Percentiles rank a stretch among this genome's conserved stretches.
phyloP scores from a whole-genome alignment of 53 echinoderm and acorn worm species.

The Apostichopus leukothele region DNA sequence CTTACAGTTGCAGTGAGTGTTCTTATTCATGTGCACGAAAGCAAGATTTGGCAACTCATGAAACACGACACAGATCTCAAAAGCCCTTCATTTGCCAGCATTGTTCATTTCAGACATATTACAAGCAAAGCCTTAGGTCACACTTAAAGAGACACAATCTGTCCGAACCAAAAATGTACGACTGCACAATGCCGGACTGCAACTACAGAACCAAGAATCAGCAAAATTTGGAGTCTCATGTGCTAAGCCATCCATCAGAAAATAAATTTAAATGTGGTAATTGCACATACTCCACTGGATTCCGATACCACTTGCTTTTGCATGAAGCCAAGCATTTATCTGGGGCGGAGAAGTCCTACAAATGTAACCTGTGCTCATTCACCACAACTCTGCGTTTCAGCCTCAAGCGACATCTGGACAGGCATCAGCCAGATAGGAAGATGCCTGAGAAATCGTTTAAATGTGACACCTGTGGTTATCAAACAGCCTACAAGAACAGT shows the following conservation, averaged over 20 bases:
- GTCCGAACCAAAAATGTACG: slow-evolving; percentile 39
- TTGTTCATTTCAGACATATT: slow-evolving; percentile 71
- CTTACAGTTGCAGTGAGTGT: slow-evolving; percentile 74
- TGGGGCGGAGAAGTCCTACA: slow-evolving; percentile 40
- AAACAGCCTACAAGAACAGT: slow-evolving; percentile 89
- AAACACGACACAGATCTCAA: slow-evolving; percentile 63
- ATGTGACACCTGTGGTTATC: slow-evolving; percentile 75
- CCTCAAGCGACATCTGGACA: slow-evolving; percentile 70
- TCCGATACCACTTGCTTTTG: slow-evolving; percentile 70
- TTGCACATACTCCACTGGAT: slow-evolving; percentile 78
- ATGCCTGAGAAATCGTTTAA: slow-evolving; percentile 70
- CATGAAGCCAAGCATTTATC: slow-evolving; percentile 64
- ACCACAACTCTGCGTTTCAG: slow-evolving; percentile 68
- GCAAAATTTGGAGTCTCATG: slow-evolving; percentile 78
- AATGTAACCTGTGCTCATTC: slow-evolving; percentile 68
- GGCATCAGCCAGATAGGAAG: slow-evolving; percentile 65
- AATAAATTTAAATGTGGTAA: slow-evolving; percentile 66
- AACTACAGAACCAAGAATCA: slow-evolving; percentile 83
- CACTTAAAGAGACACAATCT: slow-evolving; percentile 86
- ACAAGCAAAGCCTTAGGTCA: slow-evolving; percentile 65
- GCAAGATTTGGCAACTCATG: slow-evolving; percentile 82
- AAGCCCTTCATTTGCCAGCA: slow-evolving; percentile 72
- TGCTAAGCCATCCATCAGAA: slow-evolving; percentile 73
- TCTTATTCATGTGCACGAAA: slow-evolving; percentile 72
- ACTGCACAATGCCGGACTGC: slow-evolving; percentile 47